Conservation (phyloP, 2,113 vertebrate species). For the Muntiacus reevesi region DNA sequence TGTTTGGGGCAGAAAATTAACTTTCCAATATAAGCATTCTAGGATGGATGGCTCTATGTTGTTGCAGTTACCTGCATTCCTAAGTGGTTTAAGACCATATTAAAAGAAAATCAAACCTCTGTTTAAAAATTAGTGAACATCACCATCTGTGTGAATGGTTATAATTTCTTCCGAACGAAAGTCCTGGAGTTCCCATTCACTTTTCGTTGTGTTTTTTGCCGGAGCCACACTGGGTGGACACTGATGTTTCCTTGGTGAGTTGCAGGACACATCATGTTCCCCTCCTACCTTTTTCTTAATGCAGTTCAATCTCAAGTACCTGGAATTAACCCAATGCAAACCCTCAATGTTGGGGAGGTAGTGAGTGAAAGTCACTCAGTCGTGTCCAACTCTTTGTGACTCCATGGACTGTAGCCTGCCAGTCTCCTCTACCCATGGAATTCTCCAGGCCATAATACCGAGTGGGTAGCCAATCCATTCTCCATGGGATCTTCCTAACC, state of each 20-base stretch:
- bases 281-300: background rate
- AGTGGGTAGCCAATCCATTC: background rate
- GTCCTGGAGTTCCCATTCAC: fast-evolving
- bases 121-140: background rate
- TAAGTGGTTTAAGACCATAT: background rate
- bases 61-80: background rate
- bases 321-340: background rate
- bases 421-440: background rate
- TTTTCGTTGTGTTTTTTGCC: background rate
- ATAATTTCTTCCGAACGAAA: background rate
- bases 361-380: background rate
- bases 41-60: background rate
- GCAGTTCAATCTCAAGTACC: background rate
- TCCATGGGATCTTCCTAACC: background rate
- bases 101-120: background rate
- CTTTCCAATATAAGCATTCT: background rate
- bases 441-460: background rate
- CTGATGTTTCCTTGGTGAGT: background rate
- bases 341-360: background rate
- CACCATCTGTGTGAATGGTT: background rate
- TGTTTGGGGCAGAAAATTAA: background rate
- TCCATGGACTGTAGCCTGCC: background rate
- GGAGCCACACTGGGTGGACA: background rate
- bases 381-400: background rate
- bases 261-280: background rate